Percentiles rank a stretch among this genome's conserved stretches.
These are phyloP conservation scores for Melanotaenia trifasciata DNA, from an alignment of 2,797 vertebrate genomes.

Conservation along the genomic window DNA sequence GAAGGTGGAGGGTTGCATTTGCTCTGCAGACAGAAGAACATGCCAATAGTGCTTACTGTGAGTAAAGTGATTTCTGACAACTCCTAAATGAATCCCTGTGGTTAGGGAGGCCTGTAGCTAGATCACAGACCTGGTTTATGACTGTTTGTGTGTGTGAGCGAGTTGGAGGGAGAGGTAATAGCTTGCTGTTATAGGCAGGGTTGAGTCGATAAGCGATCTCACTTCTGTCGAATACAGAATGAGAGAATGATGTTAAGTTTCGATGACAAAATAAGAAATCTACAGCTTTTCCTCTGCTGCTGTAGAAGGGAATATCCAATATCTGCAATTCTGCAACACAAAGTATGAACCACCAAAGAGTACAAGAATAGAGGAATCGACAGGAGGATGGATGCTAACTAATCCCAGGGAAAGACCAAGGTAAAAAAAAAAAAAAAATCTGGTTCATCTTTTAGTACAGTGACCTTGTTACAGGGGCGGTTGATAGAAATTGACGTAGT, in stretches of 20 bases:
- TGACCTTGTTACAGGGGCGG: background rate
- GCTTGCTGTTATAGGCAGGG: constrained; percentile 52
- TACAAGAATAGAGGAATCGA: background rate
- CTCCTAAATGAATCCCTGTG: constrained; percentile 77
- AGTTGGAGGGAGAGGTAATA: constrained; percentile 60
- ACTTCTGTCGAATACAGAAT: constrained; percentile 42
- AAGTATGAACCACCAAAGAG: background rate
- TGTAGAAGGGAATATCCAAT: background rate
- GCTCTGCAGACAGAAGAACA: constrained; percentile 50
- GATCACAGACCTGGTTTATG: constrained; percentile 64
- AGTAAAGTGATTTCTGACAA: constrained; percentile 79
- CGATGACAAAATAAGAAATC: constrained; percentile 30
- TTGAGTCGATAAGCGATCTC: constrained; percentile 77
- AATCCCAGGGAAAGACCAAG: background rate
- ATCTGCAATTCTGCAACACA: background rate
- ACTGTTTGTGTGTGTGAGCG: constrained; percentile 54
- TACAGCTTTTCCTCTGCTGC: constrained; percentile 17
- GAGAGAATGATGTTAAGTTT: constrained; percentile 17
- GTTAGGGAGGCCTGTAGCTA: constrained; percentile 47
- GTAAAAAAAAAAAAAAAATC: background rate
- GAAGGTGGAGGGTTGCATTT: constrained; percentile 29
- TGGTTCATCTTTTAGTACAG: background rate
- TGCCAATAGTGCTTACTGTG: constrained; percentile 75
- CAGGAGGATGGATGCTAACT: background rate
- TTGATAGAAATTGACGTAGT: background rate